Evolutionary conservation across 2,888 invertebrate genomes (phyloP).

Genomic region (Tinea trinotella): DNA sequence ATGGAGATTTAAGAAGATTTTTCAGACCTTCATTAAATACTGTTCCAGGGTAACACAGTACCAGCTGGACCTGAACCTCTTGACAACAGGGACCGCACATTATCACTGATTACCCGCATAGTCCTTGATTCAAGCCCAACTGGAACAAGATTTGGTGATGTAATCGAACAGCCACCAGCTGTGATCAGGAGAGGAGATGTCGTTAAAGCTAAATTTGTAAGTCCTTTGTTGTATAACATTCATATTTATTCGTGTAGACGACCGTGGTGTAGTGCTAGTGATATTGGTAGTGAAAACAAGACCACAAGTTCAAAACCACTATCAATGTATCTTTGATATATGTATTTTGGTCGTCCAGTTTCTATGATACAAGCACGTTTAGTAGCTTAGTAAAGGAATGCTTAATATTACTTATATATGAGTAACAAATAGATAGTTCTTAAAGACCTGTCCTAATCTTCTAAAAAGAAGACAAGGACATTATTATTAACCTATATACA

Average conservation of each 20-base stretch:
- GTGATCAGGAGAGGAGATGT: slow-evolving; percentile 73
- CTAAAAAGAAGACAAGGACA: too few species aligned
- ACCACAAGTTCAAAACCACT: not conserved
- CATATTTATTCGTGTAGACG: slow-evolving; percentile 50
- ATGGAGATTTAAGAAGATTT: too few species aligned
- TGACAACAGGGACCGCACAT: slow-evolving; percentile 77
- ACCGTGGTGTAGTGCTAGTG: slow-evolving; percentile 60
- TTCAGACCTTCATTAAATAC: too few species aligned
- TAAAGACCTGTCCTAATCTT: too few species aligned
- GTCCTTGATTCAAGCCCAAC: slow-evolving; percentile 80
- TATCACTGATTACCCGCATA: slow-evolving; percentile 82
- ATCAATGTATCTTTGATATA: too few species aligned
- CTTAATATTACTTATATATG: too few species aligned
- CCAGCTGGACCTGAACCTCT: slow-evolving; percentile 78
- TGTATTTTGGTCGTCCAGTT: too few species aligned
- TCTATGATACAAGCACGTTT: too few species aligned
- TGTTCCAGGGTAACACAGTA: slow-evolving; percentile 51
- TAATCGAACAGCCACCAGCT: slow-evolving; percentile 77
- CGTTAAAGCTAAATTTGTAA: slow-evolving; percentile 82
- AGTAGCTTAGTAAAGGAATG: too few species aligned
- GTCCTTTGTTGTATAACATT: slow-evolving; percentile 33
- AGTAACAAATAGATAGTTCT: too few species aligned
- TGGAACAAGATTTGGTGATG: slow-evolving; percentile 79
- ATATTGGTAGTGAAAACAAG: not conserved
- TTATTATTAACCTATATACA: too few species aligned